Base-by-base conservation (phyloP, 2,797 vertebrate genomes). In the Malacoctenus gilli region DNA sequence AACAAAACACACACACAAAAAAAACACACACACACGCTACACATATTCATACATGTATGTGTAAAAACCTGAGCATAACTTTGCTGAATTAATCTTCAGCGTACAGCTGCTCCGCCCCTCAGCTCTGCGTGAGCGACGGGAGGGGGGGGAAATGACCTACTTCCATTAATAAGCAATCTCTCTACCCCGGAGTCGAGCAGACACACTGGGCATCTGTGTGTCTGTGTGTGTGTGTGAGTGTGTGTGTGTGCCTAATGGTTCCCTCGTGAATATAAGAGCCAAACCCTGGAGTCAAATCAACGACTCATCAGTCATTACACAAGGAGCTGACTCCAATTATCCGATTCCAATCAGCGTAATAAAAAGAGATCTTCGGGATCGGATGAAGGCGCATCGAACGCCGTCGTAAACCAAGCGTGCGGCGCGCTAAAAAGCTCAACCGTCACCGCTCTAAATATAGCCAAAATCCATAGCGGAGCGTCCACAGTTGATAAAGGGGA, bases 161-260 rank as follows among this genome's bases (percentile, higher is more conserved):
- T 92, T 93, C 87, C 87, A 90, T 87, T 87, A 90, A 89, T 89
- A 88, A 91, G 87, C 88, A 85, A 84, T 89, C 85, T 89, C 80
- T 84, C 83, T 83, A 69, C 83, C 82, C 84, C 40, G 25, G 44
- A 89, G 88, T 81, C 40, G 35, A 68, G 57, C 48, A 36, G 59
- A 39, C 79, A 70, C 81, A 62, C 68, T 50, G 64, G 47, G 9
- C 31, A 20, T 59, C 54, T 59, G 13, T 68, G 52, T 73, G 65
- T 67, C 59, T 68, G 60, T 73, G 65, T 67, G 63, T 68, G 60
- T 44, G 39, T 46, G 40, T 64, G 53, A 38, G 59, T 38, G 41
- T 48, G 41, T 72, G 73, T 75, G 68, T 76, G 57, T 59, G 40
- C 70, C 78, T 85, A 86, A 89, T 81, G 70, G 75, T 80, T 84